Conservation (phyloP, 2,797 vertebrate genomes). For the Megaceryle alcyon region DNA sequence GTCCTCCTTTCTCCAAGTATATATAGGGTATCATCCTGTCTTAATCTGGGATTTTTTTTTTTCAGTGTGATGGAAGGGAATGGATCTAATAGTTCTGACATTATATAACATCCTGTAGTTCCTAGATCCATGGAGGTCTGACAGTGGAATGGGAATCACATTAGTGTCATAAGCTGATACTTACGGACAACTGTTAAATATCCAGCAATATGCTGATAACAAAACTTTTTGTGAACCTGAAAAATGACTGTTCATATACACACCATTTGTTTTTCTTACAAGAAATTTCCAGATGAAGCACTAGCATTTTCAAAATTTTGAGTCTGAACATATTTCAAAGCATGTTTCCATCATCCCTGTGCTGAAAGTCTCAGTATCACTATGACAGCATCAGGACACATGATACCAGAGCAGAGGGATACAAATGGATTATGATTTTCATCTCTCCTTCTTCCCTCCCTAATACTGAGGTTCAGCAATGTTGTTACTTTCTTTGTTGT, state of each 20-base stretch:
- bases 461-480: background rate
- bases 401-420: background rate
- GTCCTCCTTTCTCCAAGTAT: background rate
- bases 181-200: background rate
- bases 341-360: background rate
- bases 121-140: background rate
- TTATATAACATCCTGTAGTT: background rate
- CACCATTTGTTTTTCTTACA: background rate
- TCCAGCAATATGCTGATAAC: background rate
- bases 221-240: background rate
- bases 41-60: background rate
- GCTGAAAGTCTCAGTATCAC: background rate
- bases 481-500: background rate
- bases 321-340: background rate
- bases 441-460: background rate
- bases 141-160: background rate
- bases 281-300: background rate
- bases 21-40: background rate
- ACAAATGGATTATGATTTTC: background rate
- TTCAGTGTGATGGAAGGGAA: background rate
- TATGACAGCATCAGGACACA: accelerated
- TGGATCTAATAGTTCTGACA: background rate
- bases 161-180: background rate
- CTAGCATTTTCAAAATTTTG: background rate
- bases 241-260: background rate